Percentiles rank a stretch among this genome's conserved stretches.
These are phyloP conservation scores for Tipula confusa DNA, from an alignment of 2,888 invertebrate genomes.

Conservation along the genomic window DNA sequence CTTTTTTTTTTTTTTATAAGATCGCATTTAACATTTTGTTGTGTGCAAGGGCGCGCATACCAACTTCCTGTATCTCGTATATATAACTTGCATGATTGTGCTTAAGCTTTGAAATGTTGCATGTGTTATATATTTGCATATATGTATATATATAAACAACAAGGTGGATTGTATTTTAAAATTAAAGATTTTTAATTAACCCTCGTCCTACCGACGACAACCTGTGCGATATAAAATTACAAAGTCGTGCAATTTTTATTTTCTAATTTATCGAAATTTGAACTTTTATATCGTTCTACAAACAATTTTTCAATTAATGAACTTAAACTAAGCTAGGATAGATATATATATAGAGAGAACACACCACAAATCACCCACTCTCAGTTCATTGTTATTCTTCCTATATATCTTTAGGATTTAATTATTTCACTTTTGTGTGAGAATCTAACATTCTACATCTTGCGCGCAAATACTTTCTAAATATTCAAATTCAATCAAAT, in stretches of 20 bases:
- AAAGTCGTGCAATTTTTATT: neutral
- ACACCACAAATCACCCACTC: neutral
- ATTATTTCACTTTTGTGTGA: constrained; percentile 3
- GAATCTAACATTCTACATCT: constrained; percentile 7
- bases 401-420: neutral
- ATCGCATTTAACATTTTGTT: neutral
- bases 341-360: neutral
- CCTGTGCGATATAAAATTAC: neutral
- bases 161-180: neutral
- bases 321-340: neutral
- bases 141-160: neutral
- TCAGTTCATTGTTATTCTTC: neutral
- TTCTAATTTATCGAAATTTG: neutral
- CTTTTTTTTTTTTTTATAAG: neutral
- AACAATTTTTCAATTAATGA: neutral
- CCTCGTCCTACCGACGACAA: neutral
- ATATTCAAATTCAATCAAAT: constrained; percentile 20
- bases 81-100: neutral
- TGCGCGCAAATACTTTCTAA: neutral
- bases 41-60: neutral
- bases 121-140: neutral
- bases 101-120: neutral
- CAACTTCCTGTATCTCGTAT: constrained; percentile 4
- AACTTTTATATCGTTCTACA: neutral
- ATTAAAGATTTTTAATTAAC: neutral